phyloP scores from a whole-genome alignment of 2,797 vertebrate species.

The Chloroceryle amazona region DNA sequence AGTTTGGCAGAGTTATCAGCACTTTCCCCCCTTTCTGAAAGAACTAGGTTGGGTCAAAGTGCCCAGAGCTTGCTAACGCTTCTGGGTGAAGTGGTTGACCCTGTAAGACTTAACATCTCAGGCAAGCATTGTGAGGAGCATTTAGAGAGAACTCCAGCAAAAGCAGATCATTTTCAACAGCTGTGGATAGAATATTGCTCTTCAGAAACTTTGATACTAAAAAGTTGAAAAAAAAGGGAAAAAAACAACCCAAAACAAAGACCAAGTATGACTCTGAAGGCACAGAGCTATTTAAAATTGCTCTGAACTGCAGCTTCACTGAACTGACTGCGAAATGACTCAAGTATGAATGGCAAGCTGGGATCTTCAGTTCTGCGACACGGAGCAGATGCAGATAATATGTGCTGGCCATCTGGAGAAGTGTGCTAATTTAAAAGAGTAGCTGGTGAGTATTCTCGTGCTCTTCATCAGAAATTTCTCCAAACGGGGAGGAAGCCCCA shows the following conservation, averaged over 20 bases:
- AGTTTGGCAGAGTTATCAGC: background rate
- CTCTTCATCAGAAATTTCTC: background rate
- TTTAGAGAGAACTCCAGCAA: background rate
- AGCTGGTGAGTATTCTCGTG: background rate
- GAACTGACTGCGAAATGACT: background rate
- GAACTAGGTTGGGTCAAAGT: background rate
- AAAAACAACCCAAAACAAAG: background rate
- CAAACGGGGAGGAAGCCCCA: background rate
- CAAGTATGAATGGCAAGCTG: background rate
- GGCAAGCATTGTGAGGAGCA: background rate
- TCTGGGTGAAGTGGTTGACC: background rate
- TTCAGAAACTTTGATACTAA: background rate
- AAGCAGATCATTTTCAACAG: background rate
- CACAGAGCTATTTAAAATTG: background rate
- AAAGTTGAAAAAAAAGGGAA: background rate
- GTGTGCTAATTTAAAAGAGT: background rate
- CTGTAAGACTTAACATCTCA: background rate
- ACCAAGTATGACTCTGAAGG: background rate
- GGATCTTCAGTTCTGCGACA: background rate
- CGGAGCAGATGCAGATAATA: background rate
- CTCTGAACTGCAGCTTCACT: background rate
- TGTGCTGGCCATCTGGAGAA: background rate
- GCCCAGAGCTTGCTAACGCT: background rate
- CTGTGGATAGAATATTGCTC: background rate
- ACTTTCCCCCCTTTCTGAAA: background rate